phyloP scores from a whole-genome alignment of 2,113 vertebrate genomes.

The Empidonax alnorum region DNA sequence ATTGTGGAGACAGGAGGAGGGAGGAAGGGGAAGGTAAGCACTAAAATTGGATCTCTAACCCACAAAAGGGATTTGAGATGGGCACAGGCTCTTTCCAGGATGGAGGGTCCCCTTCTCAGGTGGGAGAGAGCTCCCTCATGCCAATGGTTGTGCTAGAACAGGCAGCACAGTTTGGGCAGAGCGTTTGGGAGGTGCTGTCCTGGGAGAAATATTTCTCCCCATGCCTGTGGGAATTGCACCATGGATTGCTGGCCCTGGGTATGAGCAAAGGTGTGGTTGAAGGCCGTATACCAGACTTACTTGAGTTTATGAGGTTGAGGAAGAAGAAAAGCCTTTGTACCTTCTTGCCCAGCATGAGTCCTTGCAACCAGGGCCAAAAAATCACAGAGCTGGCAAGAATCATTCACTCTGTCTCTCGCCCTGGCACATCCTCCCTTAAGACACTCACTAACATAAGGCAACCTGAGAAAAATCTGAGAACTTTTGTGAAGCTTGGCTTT shows the following conservation, averaged over 20 bases:
- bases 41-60: not conserved
- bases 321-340: not conserved
- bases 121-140: not conserved
- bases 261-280: not conserved
- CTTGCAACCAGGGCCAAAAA: not conserved
- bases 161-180: fast-evolving
- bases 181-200: not conserved
- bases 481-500: not conserved
- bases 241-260: not conserved
- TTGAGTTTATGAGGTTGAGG: not conserved
- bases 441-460: not conserved
- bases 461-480: not conserved
- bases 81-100: not conserved
- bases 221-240: not conserved
- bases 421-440: not conserved
- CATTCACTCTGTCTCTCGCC: fast-evolving
- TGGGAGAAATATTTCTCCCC: not conserved
- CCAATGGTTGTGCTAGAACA: fast-evolving
- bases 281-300: not conserved
- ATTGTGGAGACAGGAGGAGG: not conserved
- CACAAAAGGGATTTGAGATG: not conserved
- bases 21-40: not conserved
- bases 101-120: not conserved
- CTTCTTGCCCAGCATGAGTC: not conserved
- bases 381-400: not conserved